Evolutionary conservation across 2,113 vertebrate species (phyloP), one percentile per base, ranked within the genome.

Genomic region (Psephotus haematonotus): DNA sequence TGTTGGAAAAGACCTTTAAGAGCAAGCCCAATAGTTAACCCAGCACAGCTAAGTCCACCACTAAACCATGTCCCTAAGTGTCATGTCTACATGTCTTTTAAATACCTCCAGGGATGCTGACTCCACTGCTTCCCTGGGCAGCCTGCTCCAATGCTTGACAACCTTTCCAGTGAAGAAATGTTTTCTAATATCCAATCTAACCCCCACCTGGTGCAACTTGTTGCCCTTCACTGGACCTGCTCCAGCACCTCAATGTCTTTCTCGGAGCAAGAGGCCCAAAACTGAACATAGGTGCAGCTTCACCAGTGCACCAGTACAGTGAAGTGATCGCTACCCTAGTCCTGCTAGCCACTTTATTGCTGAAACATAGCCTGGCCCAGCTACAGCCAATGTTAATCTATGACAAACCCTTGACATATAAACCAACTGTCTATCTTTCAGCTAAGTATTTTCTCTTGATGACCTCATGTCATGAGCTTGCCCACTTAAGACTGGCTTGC

Each of bases 371-470:
- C 53, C 35, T 55, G 35, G 37, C 41, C 75, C 52, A 91, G 33
- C 20, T 18, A 46, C 2, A 15, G 20, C 17, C 10, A 16, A 31
- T 46, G 27, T 95, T 75, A 69, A 41, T 74, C 37, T 37, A 9
- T 43, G 64, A 67, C 28, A 88, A 89, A 68, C 22, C 10, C 20
- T 85, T 78, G 3, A 62, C 39, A 24, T 52, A 25, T 62, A 90
- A 94, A 77, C 49, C 71, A 86, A 8, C 24, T 9, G 18, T 50
- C 79, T 76, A 19, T 59, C 50, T 39, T 88, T 47, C 88, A 80
- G 87, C 67, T 83, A 76, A 97, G 92, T 84, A 79, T 95, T 95
- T 94, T 81, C 62, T 82, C 50, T 53, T 50, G 27, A 55, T 85
- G 59, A 57, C 57, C 53, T 25, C 35, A 10, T 65, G 64, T 31